Base-by-base conservation (phyloP, 1,140 invertebrate genomes). In the Drosophila kikkawai region DNA sequence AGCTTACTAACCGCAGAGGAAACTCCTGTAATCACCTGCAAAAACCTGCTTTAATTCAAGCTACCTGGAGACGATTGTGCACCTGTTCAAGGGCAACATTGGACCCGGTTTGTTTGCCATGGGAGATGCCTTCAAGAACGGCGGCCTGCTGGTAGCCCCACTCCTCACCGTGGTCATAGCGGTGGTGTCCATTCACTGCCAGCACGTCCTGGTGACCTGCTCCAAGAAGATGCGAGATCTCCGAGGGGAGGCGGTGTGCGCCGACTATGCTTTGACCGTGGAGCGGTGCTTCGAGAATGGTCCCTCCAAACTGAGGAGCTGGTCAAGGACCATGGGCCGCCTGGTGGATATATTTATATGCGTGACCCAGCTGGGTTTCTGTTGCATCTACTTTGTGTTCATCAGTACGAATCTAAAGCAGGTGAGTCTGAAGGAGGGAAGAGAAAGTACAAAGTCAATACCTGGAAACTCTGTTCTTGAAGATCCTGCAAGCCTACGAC, bases 351-450 rank as follows among this genome's bases (percentile, higher is more conserved):
- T 95, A 11, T 97, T 98, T 93, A 94, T 99, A 41, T 97, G 97
- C 88, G 93, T 98, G 55, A 98, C 97, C 36, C 98, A 99, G 94
- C 93, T 99, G 73, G 98, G 98, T 76, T 99, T 99, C 93, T 99
- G 98, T 93, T 98, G 97, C 93, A 97, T 99, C 22, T 99, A 99
- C 93, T 96, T 98, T 86, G 96, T 99, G 37, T 99, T 99, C 93
- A 96, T 99, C 79, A 95, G 97, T 22, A 95, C 95, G 47, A 98
- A 97, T 92, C 92, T 97, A 70, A 94, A 96, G 92, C 94, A 96
- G 94, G 96, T 97, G 64, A 85, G 82, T 69, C 29, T 26, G 4
- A 9, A 7, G 6, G 26, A 29, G 5, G 0, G 26, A 22, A 22
- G 22, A 22, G 26, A 29, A 6, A 6, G 6, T 7, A 6, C 26